phyloP scores from a whole-genome alignment of 2,888 invertebrate species.

The Osmoderma eremita region DNA sequence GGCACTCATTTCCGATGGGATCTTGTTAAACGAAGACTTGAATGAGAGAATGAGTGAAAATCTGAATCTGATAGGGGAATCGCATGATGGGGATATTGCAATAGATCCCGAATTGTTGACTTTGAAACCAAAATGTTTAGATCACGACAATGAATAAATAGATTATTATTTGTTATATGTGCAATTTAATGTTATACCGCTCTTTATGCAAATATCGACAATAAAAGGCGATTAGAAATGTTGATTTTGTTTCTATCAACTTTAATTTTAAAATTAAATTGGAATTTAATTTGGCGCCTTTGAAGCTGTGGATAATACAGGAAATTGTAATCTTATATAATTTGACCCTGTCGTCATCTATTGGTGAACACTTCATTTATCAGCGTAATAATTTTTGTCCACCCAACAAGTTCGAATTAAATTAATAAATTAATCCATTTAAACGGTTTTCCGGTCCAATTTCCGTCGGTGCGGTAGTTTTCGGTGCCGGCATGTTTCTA shows the following conservation, averaged over 20 bases:
- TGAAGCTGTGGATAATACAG: neutral
- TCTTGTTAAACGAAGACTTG: slow-evolving; percentile 54
- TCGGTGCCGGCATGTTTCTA: neutral
- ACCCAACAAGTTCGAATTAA: slow-evolving; percentile 29
- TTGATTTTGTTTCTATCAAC: neutral
- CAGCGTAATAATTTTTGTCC: neutral
- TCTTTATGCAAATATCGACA: slow-evolving; percentile 5
- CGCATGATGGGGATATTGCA: slow-evolving; percentile 55
- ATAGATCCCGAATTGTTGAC: slow-evolving; percentile 63
- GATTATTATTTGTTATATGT: slow-evolving; percentile 8
- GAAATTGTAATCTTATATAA: neutral
- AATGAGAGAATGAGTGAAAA: slow-evolving; percentile 50
- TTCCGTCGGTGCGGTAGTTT: slow-evolving; percentile 6
- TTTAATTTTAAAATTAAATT: neutral
- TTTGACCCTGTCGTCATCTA: neutral
- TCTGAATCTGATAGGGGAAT: slow-evolving; percentile 49
- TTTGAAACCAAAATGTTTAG: slow-evolving; percentile 55
- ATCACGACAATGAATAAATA: slow-evolving; percentile 21
- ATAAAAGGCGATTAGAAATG: neutral
- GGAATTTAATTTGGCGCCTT: neutral
- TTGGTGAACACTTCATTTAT: neutral
- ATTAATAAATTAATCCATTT: slow-evolving; percentile 22
- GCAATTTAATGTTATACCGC: neutral
- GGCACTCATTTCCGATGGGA: slow-evolving; percentile 55
- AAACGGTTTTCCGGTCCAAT: slow-evolving; percentile 2